Conservation (phyloP, 2,888 invertebrate genomes). For the Clistopyga incitator region DNA sequence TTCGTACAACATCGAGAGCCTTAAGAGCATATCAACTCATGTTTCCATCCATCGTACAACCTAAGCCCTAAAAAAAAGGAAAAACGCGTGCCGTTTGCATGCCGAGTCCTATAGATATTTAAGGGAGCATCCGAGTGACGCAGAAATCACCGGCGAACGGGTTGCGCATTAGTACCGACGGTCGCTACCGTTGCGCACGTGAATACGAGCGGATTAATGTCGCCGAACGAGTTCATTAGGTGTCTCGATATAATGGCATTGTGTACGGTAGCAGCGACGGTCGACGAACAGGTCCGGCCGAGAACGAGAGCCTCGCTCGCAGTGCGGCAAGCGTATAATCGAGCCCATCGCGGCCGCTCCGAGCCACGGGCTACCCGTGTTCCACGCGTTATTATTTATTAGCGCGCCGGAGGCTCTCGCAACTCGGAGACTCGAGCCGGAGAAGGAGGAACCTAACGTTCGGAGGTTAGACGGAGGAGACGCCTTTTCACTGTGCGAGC, state of each 20-base stretch:
- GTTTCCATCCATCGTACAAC: not conserved
- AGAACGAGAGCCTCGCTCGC: too few species aligned
- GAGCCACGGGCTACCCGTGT: conserved; percentile 47
- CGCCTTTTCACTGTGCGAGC: not conserved
- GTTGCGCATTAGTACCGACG: conserved; percentile 60
- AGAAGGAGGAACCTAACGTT: not conserved
- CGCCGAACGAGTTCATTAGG: conserved; percentile 79
- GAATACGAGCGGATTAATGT: conserved; percentile 71
- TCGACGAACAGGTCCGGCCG: not conserved
- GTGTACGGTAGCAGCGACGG: conserved; percentile 55
- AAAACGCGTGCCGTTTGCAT: not conserved
- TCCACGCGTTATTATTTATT: conserved; percentile 74
- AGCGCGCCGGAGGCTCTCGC: conserved; percentile 45
- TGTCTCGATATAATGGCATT: conserved; percentile 71
- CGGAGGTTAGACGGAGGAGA: not conserved
- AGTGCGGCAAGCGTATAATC: too few species aligned
- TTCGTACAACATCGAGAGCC: not conserved
- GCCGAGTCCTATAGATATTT: not conserved
- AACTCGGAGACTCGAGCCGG: not conserved
- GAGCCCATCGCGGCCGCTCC: not conserved
- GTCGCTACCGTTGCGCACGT: conserved; percentile 46
- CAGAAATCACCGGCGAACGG: not conserved
- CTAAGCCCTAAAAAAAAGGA: not conserved
- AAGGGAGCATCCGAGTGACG: not conserved
- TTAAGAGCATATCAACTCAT: too few species aligned